A percentile compares a stretch with the other conserved stretches of the same genome.
phyloP scores from a whole-genome alignment of 2,888 invertebrate species.

The Alviniconcha strummeri region DNA sequence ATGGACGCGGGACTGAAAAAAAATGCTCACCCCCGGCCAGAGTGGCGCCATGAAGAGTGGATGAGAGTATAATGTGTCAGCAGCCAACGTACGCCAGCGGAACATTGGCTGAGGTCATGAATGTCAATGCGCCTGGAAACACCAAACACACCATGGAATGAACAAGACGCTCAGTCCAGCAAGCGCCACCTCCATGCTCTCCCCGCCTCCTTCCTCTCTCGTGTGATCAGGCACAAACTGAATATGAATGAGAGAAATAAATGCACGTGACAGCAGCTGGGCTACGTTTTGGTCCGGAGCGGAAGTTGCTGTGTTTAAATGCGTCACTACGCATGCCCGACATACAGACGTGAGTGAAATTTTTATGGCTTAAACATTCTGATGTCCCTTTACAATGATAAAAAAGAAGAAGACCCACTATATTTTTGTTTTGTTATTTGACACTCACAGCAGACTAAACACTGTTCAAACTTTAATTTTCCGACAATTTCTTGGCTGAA shows the following conservation, averaged over 20 bases:
- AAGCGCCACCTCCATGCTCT: background rate
- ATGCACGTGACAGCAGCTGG: background rate
- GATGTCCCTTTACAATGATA: background rate
- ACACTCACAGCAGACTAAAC: too few species aligned
- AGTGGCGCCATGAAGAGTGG: background rate
- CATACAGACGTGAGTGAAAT: too few species aligned
- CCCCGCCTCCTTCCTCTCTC: background rate
- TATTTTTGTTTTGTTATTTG: too few species aligned
- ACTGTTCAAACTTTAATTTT: too few species aligned
- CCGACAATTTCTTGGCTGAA: too few species aligned
- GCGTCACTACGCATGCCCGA: background rate
- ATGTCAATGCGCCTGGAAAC: constrained; percentile 22
- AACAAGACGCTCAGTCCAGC: background rate
- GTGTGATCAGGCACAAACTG: background rate
- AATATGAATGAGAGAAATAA: background rate
- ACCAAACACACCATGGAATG: constrained; percentile 16
- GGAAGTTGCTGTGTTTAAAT: background rate
- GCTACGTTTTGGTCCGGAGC: background rate
- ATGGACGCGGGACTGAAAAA: background rate
- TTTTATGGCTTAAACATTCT: background rate
- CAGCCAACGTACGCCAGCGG: constrained; percentile 3
- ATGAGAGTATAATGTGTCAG: background rate
- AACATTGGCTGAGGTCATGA: background rate
- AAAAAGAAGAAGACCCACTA: too few species aligned
- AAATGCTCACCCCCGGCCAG: background rate